Conservation (phyloP, 2,888 invertebrate genomes). For the Schrankia costaestrigalis region DNA sequence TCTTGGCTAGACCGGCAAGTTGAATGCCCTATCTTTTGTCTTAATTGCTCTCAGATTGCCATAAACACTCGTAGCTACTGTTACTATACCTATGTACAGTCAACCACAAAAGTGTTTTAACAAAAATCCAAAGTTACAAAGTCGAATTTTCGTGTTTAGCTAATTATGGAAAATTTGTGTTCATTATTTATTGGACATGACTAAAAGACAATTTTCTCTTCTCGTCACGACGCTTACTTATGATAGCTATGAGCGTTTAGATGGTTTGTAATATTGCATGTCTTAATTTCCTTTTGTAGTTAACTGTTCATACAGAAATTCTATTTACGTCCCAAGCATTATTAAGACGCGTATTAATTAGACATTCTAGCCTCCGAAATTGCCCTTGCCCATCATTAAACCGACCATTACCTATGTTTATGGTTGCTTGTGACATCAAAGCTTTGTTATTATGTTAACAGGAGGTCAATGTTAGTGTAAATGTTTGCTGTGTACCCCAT, state of each 20-base stretch:
- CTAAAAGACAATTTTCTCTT: no score
- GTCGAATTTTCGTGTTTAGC: no score
- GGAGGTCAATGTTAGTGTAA: conserved; percentile 27
- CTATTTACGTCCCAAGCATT: conserved; percentile 6
- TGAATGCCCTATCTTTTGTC: not conserved
- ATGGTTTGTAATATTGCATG: no score
- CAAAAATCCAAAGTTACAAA: no score
- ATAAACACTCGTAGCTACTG: no score
- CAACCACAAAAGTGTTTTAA: no score
- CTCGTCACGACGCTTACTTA: no score
- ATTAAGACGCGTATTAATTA: conserved; percentile 26
- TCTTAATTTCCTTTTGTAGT: not conserved
- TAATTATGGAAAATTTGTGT: no score
- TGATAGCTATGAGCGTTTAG: no score
- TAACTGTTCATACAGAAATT: not conserved
- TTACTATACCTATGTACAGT: no score
- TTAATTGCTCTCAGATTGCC: not conserved
- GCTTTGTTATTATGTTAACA: conserved; percentile 30
- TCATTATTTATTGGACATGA: no score
- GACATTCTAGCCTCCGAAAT: conserved; percentile 17
- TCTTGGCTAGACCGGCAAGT: conserved; percentile 2
- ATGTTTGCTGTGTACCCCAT: conserved; percentile 23
- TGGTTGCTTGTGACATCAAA: conserved; percentile 29
- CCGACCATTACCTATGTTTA: conserved; percentile 13
- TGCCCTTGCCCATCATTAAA: conserved; percentile 23